A percentile compares a stretch with the other conserved stretches of the same genome.
phyloP scores from a whole-genome alignment of 2,797 vertebrate species.

The Nyctalus aviator region DNA sequence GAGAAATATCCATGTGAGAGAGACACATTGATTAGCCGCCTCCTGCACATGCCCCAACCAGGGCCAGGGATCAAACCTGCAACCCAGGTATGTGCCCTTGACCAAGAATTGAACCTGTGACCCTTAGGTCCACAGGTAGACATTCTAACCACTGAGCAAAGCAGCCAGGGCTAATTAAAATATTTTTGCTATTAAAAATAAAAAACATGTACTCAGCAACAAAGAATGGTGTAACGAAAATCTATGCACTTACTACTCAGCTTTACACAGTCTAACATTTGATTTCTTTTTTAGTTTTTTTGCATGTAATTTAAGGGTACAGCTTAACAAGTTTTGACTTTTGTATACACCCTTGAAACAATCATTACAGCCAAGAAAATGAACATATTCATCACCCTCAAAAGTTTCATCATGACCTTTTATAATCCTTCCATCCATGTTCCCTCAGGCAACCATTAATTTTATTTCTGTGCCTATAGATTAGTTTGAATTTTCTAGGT shows the following conservation, averaged over 20 bases:
- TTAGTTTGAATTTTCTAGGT: slow-evolving; percentile 49
- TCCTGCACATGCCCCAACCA: not conserved
- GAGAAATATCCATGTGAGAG: no score
- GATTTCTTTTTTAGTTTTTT: not conserved
- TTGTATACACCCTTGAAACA: not conserved
- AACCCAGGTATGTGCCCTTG: no score
- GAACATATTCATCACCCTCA: not conserved
- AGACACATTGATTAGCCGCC: not conserved
- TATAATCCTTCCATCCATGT: not conserved
- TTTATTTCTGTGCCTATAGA: slow-evolving; percentile 15
- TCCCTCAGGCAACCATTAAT: not conserved
- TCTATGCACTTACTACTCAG: not conserved
- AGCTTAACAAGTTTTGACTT: not conserved
- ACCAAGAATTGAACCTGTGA: no score
- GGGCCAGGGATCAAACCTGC: no score
- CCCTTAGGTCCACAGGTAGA: no score
- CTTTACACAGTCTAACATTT: slow-evolving; percentile 9
- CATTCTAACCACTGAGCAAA: no score
- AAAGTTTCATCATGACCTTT: not conserved
- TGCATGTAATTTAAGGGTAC: slow-evolving; percentile 1
- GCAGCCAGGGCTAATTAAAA: not conserved
- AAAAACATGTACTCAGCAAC: not conserved
- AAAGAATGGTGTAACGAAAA: not conserved
- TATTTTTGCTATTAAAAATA: slow-evolving; percentile 26
- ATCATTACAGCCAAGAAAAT: not conserved